A percentile compares a stretch with the other conserved stretches of the same genome.
phyloP scores from a whole-genome alignment of 1,140 invertebrate species.

The Ips nitidus region DNA sequence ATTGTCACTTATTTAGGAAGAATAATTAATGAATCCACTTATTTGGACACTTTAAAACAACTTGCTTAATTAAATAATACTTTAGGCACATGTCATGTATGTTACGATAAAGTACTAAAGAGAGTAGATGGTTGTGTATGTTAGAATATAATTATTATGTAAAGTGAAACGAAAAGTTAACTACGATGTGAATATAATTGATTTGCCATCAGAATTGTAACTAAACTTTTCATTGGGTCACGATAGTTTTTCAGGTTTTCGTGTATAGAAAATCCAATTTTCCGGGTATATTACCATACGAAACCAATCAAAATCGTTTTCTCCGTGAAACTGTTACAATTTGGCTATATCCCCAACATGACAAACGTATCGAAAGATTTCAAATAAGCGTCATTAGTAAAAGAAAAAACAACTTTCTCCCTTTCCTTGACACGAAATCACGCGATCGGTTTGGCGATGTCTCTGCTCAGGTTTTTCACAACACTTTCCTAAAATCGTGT shows the following conservation, averaged over 20 bases:
- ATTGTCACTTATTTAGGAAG: neutral
- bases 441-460: constrained; percentile 30
- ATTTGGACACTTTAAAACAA: neutral
- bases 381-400: constrained; percentile 5
- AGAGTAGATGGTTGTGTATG: too few relatives aligned
- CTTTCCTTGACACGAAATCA: constrained; percentile 28
- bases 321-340: neutral
- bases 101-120: too few relatives aligned
- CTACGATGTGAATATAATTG: neutral
- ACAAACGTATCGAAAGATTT: constrained; percentile 31
- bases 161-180: neutral
- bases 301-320: neutral
- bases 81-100: too few relatives aligned
- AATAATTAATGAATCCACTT: constrained; percentile 1
- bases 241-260: neutral
- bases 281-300: too few relatives aligned
- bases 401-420: constrained; percentile 15
- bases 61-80: too few relatives aligned
- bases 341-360: constrained; percentile 6
- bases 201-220: neutral
- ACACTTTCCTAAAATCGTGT: constrained; percentile 23
- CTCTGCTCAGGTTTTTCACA: constrained; percentile 18
- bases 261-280: too few relatives aligned
- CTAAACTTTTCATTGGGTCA: neutral
- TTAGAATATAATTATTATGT: too few relatives aligned